A percentile compares a stretch with the other conserved stretches of the same genome.
These are phyloP conservation scores for Coelopa pilipes DNA, from an alignment of 2,888 invertebrate species.

Conservation along the genomic window DNA sequence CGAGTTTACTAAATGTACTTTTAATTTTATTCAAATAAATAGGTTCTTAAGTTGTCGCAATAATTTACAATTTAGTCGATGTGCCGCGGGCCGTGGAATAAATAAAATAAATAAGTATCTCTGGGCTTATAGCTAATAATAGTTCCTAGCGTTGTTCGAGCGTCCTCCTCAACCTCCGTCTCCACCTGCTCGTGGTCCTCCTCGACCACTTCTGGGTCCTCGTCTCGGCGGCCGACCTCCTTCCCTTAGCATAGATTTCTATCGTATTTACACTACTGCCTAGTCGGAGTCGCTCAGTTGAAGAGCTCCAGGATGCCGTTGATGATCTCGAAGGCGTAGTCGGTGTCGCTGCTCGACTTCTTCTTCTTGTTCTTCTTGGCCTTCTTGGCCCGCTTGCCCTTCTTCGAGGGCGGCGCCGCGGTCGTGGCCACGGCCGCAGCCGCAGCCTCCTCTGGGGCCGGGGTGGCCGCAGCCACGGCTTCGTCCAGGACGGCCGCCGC, in stretches of 20 bases:
- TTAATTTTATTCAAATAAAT: conserved; percentile 9
- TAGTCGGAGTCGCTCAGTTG: conserved; percentile 57
- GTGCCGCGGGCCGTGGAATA: background rate
- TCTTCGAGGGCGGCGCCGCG: conserved; percentile 48
- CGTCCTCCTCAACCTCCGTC: background rate
- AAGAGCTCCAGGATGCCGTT: conserved; percentile 64
- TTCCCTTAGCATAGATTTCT: conserved; percentile 50
- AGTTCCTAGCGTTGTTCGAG: background rate
- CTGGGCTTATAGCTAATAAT: background rate
- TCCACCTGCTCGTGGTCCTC: background rate
- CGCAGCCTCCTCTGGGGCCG: conserved; percentile 39
- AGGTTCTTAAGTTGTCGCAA: background rate
- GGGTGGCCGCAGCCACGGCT: conserved; percentile 22
- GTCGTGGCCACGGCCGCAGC: conserved; percentile 36
- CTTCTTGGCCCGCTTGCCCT: conserved; percentile 51
- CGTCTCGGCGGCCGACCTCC: no score
- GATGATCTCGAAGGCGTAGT: conserved; percentile 58
- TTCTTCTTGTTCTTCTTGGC: conserved; percentile 63
- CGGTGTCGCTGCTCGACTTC: conserved; percentile 50
- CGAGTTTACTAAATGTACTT: background rate
- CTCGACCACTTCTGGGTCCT: no score
- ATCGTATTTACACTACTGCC: conserved; percentile 61
- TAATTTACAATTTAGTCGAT: background rate
- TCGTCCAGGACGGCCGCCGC: conserved; percentile 20
- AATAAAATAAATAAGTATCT: conserved; percentile 17